Conservation (phyloP, 2,797 vertebrate species). For the Tenualosa ilisha region DNA sequence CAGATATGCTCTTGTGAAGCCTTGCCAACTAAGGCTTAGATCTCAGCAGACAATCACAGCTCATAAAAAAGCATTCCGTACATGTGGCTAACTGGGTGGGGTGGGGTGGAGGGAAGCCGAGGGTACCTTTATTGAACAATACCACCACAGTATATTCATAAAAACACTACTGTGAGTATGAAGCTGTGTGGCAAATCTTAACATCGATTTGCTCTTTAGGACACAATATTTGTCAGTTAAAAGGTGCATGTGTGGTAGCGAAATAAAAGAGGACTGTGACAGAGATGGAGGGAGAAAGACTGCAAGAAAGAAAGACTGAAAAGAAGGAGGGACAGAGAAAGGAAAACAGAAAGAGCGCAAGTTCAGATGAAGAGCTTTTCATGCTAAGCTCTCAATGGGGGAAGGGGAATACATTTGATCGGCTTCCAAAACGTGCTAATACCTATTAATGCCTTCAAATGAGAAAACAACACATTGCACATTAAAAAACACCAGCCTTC, state of each 20-base stretch:
- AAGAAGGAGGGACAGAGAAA: background rate
- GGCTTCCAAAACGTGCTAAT: constrained; percentile 39
- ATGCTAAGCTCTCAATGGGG: constrained; percentile 36
- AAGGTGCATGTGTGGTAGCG: background rate
- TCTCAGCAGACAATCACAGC: constrained; percentile 46
- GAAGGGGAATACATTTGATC: constrained; percentile 34
- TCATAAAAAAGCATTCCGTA: constrained; percentile 37
- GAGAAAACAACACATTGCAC: constrained; percentile 27
- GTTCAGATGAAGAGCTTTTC: constrained; percentile 30
- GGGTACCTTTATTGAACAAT: constrained; percentile 25
- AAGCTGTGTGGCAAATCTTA: background rate
- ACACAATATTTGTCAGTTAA: background rate
- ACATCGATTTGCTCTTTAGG: background rate
- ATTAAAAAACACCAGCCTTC: constrained; percentile 21
- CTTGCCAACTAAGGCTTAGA: constrained; percentile 48
- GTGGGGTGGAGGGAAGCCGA: background rate
- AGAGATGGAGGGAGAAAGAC: background rate
- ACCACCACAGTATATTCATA: constrained; percentile 17
- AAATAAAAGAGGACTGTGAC: background rate
- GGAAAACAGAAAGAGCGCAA: background rate
- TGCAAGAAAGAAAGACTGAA: background rate
- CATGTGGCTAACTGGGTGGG: constrained; percentile 25
- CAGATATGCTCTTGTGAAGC: constrained; percentile 49
- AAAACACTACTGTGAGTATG: background rate
- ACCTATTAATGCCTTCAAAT: constrained; percentile 42